These are phyloP conservation scores for Melieria picta DNA, from an alignment of 2,888 invertebrate genomes.

Conservation along the genomic window DNA sequence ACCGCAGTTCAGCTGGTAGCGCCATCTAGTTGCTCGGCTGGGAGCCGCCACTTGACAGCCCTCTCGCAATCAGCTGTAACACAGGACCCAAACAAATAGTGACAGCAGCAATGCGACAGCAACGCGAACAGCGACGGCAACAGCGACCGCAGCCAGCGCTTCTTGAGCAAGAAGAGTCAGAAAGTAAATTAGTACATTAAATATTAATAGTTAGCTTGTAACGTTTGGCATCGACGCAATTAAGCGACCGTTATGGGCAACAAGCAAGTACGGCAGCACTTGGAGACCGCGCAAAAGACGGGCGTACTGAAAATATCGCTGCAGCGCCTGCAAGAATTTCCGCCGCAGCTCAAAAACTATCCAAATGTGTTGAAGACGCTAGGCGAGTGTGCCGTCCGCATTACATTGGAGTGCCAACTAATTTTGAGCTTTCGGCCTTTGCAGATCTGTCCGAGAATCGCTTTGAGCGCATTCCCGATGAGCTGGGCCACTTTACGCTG, in stretches of 20 bases:
- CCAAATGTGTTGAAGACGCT: conserved; percentile 82
- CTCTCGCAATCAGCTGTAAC: conserved; percentile 22
- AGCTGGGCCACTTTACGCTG: conserved; percentile 78
- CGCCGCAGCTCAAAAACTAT: conserved; percentile 72
- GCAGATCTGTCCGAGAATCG: conserved; percentile 90
- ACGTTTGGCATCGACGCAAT: not conserved
- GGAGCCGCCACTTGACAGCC: not conserved
- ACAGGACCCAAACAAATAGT: conserved; percentile 11
- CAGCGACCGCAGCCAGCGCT: no score
- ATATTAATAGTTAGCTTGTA: no score
- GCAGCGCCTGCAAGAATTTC: conserved; percentile 83
- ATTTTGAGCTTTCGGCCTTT: not conserved
- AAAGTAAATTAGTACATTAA: no score
- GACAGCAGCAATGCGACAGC: conserved; percentile 3
- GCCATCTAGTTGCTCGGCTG: conserved; percentile 6
- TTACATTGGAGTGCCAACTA: not conserved
- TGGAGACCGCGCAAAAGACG: conserved; percentile 95
- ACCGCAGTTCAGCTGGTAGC: no score
- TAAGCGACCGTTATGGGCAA: conserved; percentile 79
- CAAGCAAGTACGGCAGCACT: conserved; percentile 87
- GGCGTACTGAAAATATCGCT: conserved; percentile 90
- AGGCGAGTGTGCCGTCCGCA: conserved; percentile 6
- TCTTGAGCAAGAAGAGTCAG: no score
- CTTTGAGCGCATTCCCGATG: conserved; percentile 79
- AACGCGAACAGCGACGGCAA: not conserved